Base-by-base conservation (phyloP, 1,140 invertebrate species). In the Drosophila bipectinata region DNA sequence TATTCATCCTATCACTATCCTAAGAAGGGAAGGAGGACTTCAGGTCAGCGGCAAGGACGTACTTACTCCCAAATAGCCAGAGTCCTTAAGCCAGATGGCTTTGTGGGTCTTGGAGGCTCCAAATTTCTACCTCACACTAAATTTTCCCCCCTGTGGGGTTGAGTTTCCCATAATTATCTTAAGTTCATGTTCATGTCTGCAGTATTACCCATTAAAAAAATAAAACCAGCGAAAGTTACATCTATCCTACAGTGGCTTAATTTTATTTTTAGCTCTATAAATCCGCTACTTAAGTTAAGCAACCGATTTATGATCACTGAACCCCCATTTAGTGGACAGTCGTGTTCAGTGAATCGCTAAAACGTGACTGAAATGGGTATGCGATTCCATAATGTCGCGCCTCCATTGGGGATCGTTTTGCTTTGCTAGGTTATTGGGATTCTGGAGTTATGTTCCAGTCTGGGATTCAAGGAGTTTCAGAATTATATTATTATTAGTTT, bases 21-120 rank as follows among this genome's bases (percentile, higher is more conserved):
- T 2, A 37, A 34, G 0, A 26, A 44, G 24, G 26, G 41, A 44
- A 45, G 47, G 24, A 47, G 15, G 15, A 57, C 47, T 26, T 54
- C 60, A 9, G 58, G 62, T 21, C 61, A 72, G 6, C 87, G 90
- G 6, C 54, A 39, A 7, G 90, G 90, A 26, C 82, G 90, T 12
- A 90, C 90, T 2, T 87, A 68, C 45, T 68, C 69, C 3, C 47
- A 85, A 0, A 85, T 85, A 45, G 54, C 71, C 0, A 55, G 41
- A 4, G 82, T 85, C 21, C 15, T 87, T 1, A 61, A 47, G 3
- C 73, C 71, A 1, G 82, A 77, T 49, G 47, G 48, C 2, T 84
- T 87, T 44, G 24, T 84, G 1, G 81, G 81, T 4, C 54, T 85
- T 2, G 81, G 81, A 1, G 73, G 49, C n/a, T 52, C 47, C 47